Evolutionary conservation across 2,113 vertebrate species (phyloP), one percentile per base, ranked within the genome.

Genomic region (Todiramphus chloris): DNA sequence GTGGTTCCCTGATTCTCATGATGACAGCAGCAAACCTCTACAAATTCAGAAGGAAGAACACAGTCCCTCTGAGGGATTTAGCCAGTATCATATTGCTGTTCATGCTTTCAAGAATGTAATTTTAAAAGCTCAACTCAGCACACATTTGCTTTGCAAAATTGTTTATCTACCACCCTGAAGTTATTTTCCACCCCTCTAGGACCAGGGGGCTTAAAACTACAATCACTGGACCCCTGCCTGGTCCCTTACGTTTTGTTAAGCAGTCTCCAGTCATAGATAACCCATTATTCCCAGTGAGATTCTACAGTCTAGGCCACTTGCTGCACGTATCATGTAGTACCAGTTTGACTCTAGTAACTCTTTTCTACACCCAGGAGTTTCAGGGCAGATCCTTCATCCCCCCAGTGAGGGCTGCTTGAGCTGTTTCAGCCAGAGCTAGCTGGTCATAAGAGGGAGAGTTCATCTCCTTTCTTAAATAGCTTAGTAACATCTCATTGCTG

Each of bases 1-100:
- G 97, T 30, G 99, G 99, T 43, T 99, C 98, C 41, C 99, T 98
- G 96, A 99, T 99, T 93, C 99, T 98, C 99, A 99, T 99, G 90
- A 99, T 99, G 55, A 99, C 99, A 4, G 99, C 99, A 16, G 99
- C 99, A 96, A 99, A 99, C 73, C 99, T 99, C 99, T 99, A 81
- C 4, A 89, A 95, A 94, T 87, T 33, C 60, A 69, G 83, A 51
- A 94, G 44, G n/a, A 72, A 33, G 35, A 53, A 3, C 10, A 76
- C n/a, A 15, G 62, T 60, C 39, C 46, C 48, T 51, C 48, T 9
- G n/a, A 27, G 44, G 19, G 43, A 83, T 78, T 79, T 16, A 23
- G 6, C 35, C 28, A 16, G 37, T 37, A 23, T 25, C 8, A 1
- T n/a, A 13, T 21, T 41, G 37, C 72, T 74, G 9, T 64, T 64